Conservation (phyloP, 2,113 vertebrate species). For the Bufo gargarizans region DNA sequence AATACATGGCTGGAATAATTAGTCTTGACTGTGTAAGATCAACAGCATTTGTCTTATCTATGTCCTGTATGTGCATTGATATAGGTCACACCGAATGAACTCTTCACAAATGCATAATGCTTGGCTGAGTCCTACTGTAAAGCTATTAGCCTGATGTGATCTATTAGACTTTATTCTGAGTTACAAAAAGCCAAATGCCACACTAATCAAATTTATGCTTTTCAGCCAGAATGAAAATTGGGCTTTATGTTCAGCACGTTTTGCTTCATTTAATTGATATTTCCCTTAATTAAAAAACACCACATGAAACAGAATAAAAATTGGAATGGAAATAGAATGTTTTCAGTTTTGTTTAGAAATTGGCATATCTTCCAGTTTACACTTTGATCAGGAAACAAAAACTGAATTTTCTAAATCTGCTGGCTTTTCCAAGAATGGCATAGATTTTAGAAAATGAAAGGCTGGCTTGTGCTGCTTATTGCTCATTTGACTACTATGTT, state of each 20-base stretch:
- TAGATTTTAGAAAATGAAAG: background rate
- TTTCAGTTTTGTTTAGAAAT: constrained; percentile 33
- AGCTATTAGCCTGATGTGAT: constrained; percentile 23
- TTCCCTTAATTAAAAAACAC: constrained; percentile 34
- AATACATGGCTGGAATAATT: background rate
- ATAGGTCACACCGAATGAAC: background rate
- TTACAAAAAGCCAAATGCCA: constrained; percentile 30
- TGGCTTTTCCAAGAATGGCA: background rate
- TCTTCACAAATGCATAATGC: constrained; percentile 26
- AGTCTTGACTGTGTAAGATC: background rate
- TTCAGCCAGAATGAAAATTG: constrained; percentile 33
- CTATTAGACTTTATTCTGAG: constrained; percentile 27
- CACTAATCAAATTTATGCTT: constrained; percentile 44
- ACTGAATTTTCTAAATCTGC: background rate
- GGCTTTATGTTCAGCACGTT: background rate
- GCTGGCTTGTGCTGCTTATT: background rate
- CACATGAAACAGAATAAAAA: constrained; percentile 22
- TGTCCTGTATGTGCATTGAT: background rate
- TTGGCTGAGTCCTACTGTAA: constrained; percentile 28
- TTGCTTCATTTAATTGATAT: constrained; percentile 50
- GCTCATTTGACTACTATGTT: background rate
- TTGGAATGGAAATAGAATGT: background rate
- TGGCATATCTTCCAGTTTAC: constrained; percentile 11
- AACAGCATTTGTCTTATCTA: constrained; percentile 1
- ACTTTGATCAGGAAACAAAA: constrained; percentile 27